Base-by-base conservation (phyloP, 92 coral and sea anemone genomes). In the Porites divaricata region DNA sequence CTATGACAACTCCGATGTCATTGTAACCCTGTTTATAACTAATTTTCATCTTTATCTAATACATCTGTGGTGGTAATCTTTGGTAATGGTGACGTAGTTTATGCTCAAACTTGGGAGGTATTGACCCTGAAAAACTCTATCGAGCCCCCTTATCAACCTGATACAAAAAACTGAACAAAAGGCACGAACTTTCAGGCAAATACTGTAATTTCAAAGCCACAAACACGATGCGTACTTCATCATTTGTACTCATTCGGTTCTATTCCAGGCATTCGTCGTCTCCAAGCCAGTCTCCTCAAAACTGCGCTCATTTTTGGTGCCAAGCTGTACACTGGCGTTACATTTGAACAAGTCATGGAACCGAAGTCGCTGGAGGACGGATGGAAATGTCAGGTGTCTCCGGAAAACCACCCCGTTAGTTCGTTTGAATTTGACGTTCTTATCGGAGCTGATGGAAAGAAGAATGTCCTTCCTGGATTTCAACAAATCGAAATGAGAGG, bases 401-500 rank as follows among this genome's bases (percentile, higher is more conserved):
- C 99, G 17, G 88, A 80, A 70, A 72, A 81, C 79, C 98, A 94
- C 69, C 92, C 95, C 49, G 91, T 95, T 62, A 90, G 89, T 75
- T 87, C 93, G 74, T 81, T 75, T 63, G 98, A 94, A 72, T 79
- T 92, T 22, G 99, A 96, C 62, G 95, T 96, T 28, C 89, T 96
- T 23, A 88, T 96, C 64, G 99, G 99, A 24, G 99, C 99, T 21
- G 99, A 96, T 70, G 99, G 99, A 49, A 96, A 96, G 87, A 96
- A 92, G 83, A 96, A 96, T 82, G 96, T 92, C 63, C 79, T 96
- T 15, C 99, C 99, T 23, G 94, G 95, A 22, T 96, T 96, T 81
- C 89, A 90, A 20, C 99, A 96, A 79, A 96, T 96, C 74, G 99
- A 96, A 83, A 96, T 96, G 99, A 90, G 99, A 92, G 99, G 99